Base-by-base conservation (phyloP, 2,113 vertebrate species). In the Zingel zingel region DNA sequence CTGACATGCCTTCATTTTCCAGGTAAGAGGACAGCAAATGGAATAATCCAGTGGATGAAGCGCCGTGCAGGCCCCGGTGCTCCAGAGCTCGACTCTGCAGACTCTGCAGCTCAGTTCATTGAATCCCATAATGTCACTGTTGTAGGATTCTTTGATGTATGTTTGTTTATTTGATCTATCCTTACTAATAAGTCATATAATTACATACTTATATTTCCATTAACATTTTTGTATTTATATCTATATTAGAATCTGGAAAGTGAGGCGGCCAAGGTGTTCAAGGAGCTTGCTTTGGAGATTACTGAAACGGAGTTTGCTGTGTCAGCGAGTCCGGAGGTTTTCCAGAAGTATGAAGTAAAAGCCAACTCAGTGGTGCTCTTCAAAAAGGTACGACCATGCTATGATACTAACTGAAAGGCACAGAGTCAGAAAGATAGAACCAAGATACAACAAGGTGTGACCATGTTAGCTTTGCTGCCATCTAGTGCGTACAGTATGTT, bases 91-190 rank as follows among this genome's bases (percentile, higher is more conserved):
- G 88, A 94, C 43, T 93, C 95, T 0, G 50, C 84, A 0, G 79
- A 59, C 6, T 62, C 86, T 0, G 86, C 88, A 0, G 81, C 88
- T 0, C 63, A 91, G 12, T 95, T 98, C 50, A 48, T 96, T 10
- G 27, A 48, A 0, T 43, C 94, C n/a, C 84, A 92, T 50, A 93
- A 96, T 0, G 2, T 96, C 67, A 80, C 93, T 0, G 96, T 96
- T 0, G 14, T 99, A 0, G 98, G 97, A 62, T 99, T 99, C 91
- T 98, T 99, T 84, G 90, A 95, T 86, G 98, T 98, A 88, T 10
- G 83, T 77, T 30, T 16, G 18, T 45, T 7, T 36, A 0, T 16
- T 25, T 51, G 5, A 53, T 33, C 12, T 5, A 5, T 13, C 21
- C 13, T 50, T 15, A 23, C 27, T 6, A 3, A 13, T 48, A 54